Evolutionary conservation across 1,140 invertebrate species (phyloP).

Genomic region (Triops longicaudatus): DNA sequence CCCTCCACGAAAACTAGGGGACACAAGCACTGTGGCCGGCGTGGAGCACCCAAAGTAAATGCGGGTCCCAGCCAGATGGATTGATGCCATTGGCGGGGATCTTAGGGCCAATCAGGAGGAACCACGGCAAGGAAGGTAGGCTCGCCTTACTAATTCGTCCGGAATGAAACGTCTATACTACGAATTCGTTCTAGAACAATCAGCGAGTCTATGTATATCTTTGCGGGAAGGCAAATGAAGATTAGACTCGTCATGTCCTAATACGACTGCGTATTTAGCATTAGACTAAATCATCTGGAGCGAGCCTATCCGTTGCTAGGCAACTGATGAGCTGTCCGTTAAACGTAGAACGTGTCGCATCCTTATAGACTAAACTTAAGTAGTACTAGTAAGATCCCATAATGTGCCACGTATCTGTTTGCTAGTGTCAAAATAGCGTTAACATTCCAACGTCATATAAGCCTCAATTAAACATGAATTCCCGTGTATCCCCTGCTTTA

Average conservation of each 20-base stretch:
- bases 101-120: background rate
- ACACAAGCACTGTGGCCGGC: background rate
- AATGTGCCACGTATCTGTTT: background rate
- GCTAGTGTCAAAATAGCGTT: no score
- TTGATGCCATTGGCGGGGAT: background rate
- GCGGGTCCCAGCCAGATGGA: background rate
- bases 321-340: background rate
- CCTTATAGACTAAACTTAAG: background rate
- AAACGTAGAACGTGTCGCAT: background rate
- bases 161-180: background rate
- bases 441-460: no score
- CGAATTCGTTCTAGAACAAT: background rate
- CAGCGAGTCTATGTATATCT: background rate
- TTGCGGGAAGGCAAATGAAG: background rate
- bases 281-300: background rate
- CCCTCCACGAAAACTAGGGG: background rate
- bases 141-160: background rate
- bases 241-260: background rate
- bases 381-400: background rate
- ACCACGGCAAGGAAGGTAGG: constrained; percentile 1
- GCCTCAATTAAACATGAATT: background rate
- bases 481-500: background rate
- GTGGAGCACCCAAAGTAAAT: constrained; percentile 14
- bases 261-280: background rate
- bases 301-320: background rate